Base-by-base conservation (phyloP, 2,888 invertebrate genomes). In the Prosopocoilus inquinatus region DNA sequence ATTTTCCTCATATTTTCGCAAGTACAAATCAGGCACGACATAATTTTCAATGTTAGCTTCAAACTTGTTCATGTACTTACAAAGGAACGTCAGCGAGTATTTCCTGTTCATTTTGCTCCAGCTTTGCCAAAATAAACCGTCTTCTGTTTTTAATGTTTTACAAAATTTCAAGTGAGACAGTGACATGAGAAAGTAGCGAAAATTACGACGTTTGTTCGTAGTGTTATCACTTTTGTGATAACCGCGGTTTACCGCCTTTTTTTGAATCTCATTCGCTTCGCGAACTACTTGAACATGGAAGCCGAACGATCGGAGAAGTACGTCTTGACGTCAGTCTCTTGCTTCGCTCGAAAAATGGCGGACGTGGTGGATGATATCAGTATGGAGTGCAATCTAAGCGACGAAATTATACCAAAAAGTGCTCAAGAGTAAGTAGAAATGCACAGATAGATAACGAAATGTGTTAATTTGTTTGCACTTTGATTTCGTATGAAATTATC, bases 351-450 rank as follows among this genome's bases (percentile, higher is more conserved):
- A 28, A 68, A 67, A 57, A 76, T 76, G 76, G 76, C 72, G 58
- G 75, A 75, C 58, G 67, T 75, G 51, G 69, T 69, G 51, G 73
- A 72, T 20, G 74, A 74, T 59, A 61, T 73, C 54, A 67, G 57
- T 44, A 74, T 75, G 72, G 75, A 75, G 50, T 67, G 67, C 13
- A 68, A 67, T 52, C 74, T 75, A 59, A 69, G 64, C 54, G 72
- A 72, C 47, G 74, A 72, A 53, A 73, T 77, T 57, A 70, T 77
- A 51, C 70, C 73, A 2, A 71, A 70, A 64, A 72, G 67, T 58
- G 67, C 70, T n/a, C 75, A 74, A 69, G 73, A 75, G 78, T 77
- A 62, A 77, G 78, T 76, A 16, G 20, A 28, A 28, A 28, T 28
- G 20, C 20, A 28, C 20, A 5, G 7, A 28, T 3, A 28, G 1